These are phyloP conservation scores for Tylochromis polylepis DNA, from an alignment of 2,113 vertebrate species.

Conservation along the genomic window DNA sequence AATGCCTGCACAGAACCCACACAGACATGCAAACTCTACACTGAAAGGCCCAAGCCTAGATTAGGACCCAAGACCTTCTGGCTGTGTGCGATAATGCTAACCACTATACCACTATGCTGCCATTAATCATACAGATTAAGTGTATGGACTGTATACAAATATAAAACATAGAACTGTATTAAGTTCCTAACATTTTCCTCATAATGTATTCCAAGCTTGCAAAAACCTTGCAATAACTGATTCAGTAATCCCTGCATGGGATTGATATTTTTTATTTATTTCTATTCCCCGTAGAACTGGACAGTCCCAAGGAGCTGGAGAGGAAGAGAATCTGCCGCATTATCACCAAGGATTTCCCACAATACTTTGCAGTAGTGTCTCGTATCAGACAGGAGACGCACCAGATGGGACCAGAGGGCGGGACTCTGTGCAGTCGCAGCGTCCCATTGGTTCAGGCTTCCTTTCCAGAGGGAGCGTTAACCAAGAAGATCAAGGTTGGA, in stretches of 20 bases:
- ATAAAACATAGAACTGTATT: no score
- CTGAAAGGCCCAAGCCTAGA: no score
- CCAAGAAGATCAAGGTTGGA: conserved; percentile 95
- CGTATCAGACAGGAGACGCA: conserved; percentile 96
- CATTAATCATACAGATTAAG: no score
- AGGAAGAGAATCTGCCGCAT: conserved; percentile 96
- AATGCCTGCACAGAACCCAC: no score
- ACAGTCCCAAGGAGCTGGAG: conserved; percentile 86
- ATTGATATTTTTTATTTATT: neutral
- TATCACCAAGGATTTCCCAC: conserved; percentile 95
- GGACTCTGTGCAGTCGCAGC: conserved; percentile 86
- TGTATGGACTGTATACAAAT: no score
- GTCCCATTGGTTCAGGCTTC: conserved; percentile 89
- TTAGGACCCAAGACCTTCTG: no score
- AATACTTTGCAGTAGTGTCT: conserved; percentile 96
- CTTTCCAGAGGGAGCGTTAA: conserved; percentile 94
- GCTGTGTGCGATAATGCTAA: no score
- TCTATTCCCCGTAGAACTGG: conserved; percentile 78
- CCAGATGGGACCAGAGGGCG: conserved; percentile 94
- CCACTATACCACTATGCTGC: no score
- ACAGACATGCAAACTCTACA: no score
- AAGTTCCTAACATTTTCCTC: no score
- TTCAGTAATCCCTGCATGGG: neutral
- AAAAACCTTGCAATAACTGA: no score
- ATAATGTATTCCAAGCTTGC: no score